Conservation (phyloP, 1,140 invertebrate species). For the Melitaea cinxia region DNA sequence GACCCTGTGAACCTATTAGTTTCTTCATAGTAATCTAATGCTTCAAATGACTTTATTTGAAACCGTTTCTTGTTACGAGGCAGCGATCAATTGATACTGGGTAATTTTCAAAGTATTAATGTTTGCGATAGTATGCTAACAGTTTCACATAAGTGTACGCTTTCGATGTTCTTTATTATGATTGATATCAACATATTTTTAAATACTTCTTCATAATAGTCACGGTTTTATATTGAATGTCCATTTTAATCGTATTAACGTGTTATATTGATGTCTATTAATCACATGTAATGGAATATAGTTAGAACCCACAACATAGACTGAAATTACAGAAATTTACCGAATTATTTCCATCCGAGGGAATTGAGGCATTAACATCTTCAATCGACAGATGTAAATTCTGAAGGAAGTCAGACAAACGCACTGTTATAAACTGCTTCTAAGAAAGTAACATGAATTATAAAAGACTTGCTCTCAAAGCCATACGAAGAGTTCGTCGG, state of each 20-base stretch:
- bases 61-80: background rate
- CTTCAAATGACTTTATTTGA: background rate
- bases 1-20: background rate
- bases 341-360: background rate
- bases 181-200: background rate
- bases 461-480: constrained; percentile 4
- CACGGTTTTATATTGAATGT: constrained; percentile 1
- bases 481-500: background rate
- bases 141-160: background rate
- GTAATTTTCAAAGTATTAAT: background rate
- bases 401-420: background rate
- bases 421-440: background rate
- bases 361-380: constrained; percentile 21
- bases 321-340: background rate
- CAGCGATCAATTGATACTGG: background rate
- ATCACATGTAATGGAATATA: background rate
- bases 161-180: background rate
- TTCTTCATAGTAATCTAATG: background rate
- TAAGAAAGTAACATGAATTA: background rate
- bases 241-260: background rate
- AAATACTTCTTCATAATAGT: background rate
- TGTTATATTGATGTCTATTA: constrained; percentile 8
- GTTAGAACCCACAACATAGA: background rate
- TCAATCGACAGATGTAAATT: background rate
- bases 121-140: background rate